These are phyloP conservation scores for Sceliomorpha sp. DNA, from an alignment of 2,888 invertebrate genomes.

Conservation along the genomic window DNA sequence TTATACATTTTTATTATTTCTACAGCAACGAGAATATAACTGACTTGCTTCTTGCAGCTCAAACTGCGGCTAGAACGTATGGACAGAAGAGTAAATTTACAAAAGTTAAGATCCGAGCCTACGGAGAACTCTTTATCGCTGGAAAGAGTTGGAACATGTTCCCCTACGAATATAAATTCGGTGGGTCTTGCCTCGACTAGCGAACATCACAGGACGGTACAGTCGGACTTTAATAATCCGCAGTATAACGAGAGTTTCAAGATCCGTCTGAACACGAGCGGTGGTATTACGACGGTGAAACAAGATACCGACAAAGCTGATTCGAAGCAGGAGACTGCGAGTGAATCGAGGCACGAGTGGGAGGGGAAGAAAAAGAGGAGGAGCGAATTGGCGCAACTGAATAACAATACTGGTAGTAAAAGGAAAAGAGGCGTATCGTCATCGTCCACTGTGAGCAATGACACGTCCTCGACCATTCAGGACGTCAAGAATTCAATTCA, in stretches of 20 bases:
- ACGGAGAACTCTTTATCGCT: constrained; percentile 70
- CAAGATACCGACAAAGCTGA: constrained; percentile 73
- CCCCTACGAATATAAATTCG: constrained; percentile 70
- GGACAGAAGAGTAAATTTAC: constrained; percentile 83
- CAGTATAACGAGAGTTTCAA: constrained; percentile 76
- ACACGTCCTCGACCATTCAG: constrained; percentile 69
- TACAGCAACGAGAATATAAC: too few relatives aligned
- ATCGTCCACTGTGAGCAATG: constrained; percentile 75
- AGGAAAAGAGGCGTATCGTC: constrained; percentile 77
- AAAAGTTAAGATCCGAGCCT: constrained; percentile 76
- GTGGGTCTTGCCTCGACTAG: constrained; percentile 65
- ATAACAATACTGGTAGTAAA: constrained; percentile 62
- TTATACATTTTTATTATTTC: too few relatives aligned
- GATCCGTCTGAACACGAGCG: constrained; percentile 76
- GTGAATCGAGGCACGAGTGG: constrained; percentile 68
- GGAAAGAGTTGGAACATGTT: constrained; percentile 71
- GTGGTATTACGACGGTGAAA: constrained; percentile 77
- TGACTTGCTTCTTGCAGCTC: constrained; percentile 82
- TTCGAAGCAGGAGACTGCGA: constrained; percentile 65
- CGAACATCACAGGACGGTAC: constrained; percentile 63
- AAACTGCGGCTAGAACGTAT: constrained; percentile 85
- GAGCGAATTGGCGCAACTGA: constrained; percentile 67
- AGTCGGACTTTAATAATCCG: constrained; percentile 65
- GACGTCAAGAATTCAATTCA: constrained; percentile 62
- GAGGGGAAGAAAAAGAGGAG: constrained; percentile 75